Evolutionary conservation across 2,888 invertebrate species (phyloP).

Genomic region (Onthophagus sagittarius): DNA sequence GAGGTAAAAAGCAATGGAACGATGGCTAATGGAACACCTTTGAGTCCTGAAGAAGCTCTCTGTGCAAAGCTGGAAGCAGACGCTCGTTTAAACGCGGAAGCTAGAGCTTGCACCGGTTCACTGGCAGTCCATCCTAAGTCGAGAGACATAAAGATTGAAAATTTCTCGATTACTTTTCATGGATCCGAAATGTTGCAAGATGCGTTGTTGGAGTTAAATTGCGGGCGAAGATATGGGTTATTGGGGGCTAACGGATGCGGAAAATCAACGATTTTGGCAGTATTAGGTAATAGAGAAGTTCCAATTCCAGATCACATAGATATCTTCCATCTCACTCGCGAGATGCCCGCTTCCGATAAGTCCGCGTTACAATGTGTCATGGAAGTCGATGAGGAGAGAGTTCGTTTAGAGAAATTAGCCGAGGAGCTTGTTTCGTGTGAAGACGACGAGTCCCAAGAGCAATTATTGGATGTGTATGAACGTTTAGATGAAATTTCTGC

Average conservation of each 20-base stretch:
- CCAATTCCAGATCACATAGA: conserved; percentile 96
- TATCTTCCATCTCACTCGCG: conserved; percentile 94
- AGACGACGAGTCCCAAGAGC: conserved; percentile 91
- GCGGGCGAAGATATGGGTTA: conserved; percentile 90
- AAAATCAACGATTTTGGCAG: conserved; percentile 91
- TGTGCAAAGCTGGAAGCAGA: conserved; percentile 85
- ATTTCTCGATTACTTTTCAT: conserved; percentile 96
- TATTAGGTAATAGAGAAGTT: conserved; percentile 88
- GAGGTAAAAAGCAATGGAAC: conserved; percentile 38
- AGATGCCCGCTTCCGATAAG: conserved; percentile 98
- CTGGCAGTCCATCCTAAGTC: conserved; percentile 93
- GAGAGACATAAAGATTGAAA: conserved; percentile 93
- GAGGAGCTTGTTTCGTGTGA: conserved; percentile 83
- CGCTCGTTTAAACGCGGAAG: conserved; percentile 89
- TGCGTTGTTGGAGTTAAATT: conserved; percentile 94
- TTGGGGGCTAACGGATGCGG: conserved; percentile 97
- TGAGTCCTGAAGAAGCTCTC: conserved; percentile 77
- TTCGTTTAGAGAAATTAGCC: conserved; percentile 85
- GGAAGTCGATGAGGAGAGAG: conserved; percentile 95
- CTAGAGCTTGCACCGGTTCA: conserved; percentile 91
- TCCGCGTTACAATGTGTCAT: conserved; percentile 93
- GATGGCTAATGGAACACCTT: conserved; percentile 54
- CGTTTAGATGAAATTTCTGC: conserved; percentile 95
- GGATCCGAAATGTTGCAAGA: conserved; percentile 95
- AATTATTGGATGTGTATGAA: conserved; percentile 96